Evolutionary conservation across 2,797 vertebrate species (phyloP).

Genomic region (Furcifer pardalis): DNA sequence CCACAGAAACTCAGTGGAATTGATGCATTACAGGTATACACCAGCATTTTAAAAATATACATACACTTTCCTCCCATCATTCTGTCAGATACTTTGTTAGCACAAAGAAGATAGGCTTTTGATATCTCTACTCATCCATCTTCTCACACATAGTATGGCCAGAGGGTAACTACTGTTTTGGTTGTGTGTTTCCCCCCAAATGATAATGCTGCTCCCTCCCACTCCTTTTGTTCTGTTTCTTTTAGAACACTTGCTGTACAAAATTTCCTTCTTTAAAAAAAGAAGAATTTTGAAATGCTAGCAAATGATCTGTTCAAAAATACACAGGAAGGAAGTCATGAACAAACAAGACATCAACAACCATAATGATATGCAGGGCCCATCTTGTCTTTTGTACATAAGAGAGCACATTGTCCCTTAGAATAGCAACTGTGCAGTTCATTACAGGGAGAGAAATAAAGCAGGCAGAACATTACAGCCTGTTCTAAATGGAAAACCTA

Average conservation of each 20-base stretch:
- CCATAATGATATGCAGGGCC: background rate
- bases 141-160: background rate
- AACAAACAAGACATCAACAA: background rate
- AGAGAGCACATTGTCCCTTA: background rate
- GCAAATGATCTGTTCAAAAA: constrained; percentile 1
- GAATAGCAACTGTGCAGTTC: constrained; percentile 6
- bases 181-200: background rate
- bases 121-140: background rate
- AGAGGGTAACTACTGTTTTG: background rate
- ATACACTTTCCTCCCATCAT: background rate
- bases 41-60: background rate
- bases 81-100: background rate
- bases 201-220: background rate
- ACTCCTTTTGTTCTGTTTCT: background rate
- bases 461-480: constrained; percentile 8
- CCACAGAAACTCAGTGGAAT: no score
- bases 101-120: background rate
- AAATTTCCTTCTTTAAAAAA: constrained; percentile 11
- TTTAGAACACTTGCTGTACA: constrained; percentile 14
- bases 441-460: constrained; percentile 32
- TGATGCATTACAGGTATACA: no score
- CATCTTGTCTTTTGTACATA: constrained; percentile 9
- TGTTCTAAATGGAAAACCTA: constrained; percentile 19
- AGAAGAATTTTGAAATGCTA: constrained; percentile 1
- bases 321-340: background rate